Percentiles rank a stretch among this genome's conserved stretches.
Evolutionary conservation across 1,140 invertebrate species (phyloP).

Genomic region (Trichonephila clavata): DNA sequence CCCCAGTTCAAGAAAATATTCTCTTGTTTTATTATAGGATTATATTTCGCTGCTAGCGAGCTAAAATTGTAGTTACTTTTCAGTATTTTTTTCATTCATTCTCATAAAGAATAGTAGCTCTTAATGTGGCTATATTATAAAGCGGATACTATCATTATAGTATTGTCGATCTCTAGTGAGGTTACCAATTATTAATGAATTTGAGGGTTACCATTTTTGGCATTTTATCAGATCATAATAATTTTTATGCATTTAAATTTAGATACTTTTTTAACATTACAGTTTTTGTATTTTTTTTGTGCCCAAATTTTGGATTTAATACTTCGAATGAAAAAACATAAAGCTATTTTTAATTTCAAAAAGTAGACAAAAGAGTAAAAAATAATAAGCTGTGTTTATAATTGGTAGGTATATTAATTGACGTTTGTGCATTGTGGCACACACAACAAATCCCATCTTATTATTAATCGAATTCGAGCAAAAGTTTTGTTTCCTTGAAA

Average conservation of each 20-base stretch:
- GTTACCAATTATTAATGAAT: background rate
- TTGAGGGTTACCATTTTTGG: background rate
- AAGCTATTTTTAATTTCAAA: too few relatives aligned
- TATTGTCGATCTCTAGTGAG: background rate
- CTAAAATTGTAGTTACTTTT: constrained; percentile 36
- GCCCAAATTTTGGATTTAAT: too few relatives aligned
- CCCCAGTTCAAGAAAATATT: background rate
- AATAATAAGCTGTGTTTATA: too few relatives aligned
- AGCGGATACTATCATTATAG: background rate
- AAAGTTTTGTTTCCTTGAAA: too few relatives aligned
- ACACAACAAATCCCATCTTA: too few relatives aligned
- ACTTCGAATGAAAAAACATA: too few relatives aligned
- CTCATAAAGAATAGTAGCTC: background rate
- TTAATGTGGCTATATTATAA: constrained; percentile 16
- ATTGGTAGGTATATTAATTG: too few relatives aligned
- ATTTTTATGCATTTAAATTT: background rate
- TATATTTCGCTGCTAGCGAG: background rate
- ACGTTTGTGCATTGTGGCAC: too few relatives aligned
- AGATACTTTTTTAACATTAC: too few relatives aligned
- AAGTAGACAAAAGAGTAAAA: too few relatives aligned
- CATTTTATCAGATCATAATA: background rate
- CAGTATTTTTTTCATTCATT: background rate
- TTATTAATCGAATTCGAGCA: too few relatives aligned
- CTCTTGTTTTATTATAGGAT: constrained; percentile 29
- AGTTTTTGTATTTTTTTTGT: too few relatives aligned